Conservation (phyloP, 2,797 vertebrate genomes). For the Dendrocincla fuliginosa region DNA sequence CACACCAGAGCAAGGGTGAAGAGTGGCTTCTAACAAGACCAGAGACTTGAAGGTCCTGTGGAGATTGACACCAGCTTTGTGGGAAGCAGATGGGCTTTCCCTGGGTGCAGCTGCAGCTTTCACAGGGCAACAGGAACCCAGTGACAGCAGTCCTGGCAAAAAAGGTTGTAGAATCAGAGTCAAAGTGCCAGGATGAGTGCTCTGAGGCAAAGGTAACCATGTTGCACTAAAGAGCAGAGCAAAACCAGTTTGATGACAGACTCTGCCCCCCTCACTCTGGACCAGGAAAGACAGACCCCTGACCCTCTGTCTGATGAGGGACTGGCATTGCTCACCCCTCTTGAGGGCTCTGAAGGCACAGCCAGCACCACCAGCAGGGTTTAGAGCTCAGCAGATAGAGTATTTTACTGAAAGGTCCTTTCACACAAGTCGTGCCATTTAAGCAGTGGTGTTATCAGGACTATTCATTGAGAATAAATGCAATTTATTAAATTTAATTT, state of each 20-base stretch:
- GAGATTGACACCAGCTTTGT: not conserved
- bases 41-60: not conserved
- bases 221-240: not conserved
- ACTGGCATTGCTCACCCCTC: accelerated
- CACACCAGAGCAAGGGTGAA: accelerated
- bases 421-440: not conserved
- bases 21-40: not conserved
- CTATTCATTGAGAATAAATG: not conserved
- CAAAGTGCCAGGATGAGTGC: not conserved
- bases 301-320: not conserved
- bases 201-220: not conserved
- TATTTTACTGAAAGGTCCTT: not conserved
- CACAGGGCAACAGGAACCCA: accelerated
- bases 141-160: not conserved
- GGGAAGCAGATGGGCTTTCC: not conserved
- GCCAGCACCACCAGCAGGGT: not conserved
- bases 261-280: not conserved
- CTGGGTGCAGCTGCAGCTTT: not conserved
- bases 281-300: not conserved
- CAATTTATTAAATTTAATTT: not conserved
- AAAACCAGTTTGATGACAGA: not conserved
- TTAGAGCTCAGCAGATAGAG: not conserved
- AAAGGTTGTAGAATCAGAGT: not conserved
- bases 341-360: accelerated
- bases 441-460: not conserved